phyloP scores from a whole-genome alignment of 2,888 invertebrate genomes.

The Aphodius sticticus region DNA sequence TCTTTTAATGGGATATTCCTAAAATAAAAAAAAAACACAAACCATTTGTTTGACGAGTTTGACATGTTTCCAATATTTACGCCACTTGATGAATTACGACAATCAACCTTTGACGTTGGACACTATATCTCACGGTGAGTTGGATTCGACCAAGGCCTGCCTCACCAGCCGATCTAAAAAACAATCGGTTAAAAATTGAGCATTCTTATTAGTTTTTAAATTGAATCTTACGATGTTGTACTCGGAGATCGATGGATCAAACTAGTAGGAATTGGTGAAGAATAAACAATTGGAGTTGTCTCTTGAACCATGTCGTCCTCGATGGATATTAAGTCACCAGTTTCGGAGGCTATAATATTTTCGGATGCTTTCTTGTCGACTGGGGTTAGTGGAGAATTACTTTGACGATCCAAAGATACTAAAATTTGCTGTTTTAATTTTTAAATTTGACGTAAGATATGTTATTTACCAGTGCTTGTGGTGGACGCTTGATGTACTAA shows the following conservation, averaged over 20 bases:
- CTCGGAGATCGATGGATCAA: conserved; percentile 57
- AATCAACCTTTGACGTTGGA: conserved; percentile 81
- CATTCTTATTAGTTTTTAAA: not conserved
- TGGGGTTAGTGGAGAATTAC: conserved; percentile 20
- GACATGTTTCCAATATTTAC: conserved; percentile 66
- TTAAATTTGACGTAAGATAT: not conserved
- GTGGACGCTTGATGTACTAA: conserved; percentile 40
- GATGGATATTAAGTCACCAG: conserved; percentile 25
- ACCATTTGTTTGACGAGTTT: too few relatives aligned
- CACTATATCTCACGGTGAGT: conserved; percentile 85
- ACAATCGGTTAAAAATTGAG: not conserved
- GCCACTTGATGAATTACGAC: conserved; percentile 89
- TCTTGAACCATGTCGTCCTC: conserved; percentile 55
- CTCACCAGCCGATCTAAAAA: conserved; percentile 72
- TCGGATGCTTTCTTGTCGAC: conserved; percentile 28
- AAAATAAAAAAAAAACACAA: conserved; percentile 45
- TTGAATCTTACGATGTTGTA: conserved; percentile 54
- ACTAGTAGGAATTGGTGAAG: conserved; percentile 50
- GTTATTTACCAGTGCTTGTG: conserved; percentile 33
- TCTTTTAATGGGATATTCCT: conserved; percentile 85
- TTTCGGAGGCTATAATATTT: conserved; percentile 33
- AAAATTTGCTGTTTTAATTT: conserved; percentile 10
- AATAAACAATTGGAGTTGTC: conserved; percentile 46
- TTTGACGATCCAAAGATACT: conserved; percentile 27
- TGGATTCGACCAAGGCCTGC: conserved; percentile 82